Conservation (phyloP, 2,888 invertebrate genomes). For the Helleia helle region DNA sequence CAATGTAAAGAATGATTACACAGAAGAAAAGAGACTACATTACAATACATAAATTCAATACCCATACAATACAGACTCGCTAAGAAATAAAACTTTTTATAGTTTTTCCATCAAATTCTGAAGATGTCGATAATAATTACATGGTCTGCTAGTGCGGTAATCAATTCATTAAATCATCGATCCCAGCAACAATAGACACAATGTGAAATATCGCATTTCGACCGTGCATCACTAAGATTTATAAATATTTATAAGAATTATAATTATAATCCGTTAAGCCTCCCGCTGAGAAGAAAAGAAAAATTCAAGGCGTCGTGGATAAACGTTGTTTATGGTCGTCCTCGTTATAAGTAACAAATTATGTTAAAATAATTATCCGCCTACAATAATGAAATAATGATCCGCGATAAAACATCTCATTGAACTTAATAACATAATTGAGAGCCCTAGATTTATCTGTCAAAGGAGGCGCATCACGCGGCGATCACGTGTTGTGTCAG, state of each 20-base stretch:
- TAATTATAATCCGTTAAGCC: not conserved
- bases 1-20: too few species aligned
- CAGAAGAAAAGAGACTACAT: too few species aligned
- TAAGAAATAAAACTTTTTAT: too few species aligned
- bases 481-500: not conserved
- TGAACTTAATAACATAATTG: constrained; percentile 8
- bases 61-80: too few species aligned
- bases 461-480: not conserved
- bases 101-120: too few species aligned
- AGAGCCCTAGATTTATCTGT: constrained; percentile 6
- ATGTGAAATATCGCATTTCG: constrained; percentile 5
- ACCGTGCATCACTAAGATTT: not conserved
- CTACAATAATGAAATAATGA: constrained; percentile 5
- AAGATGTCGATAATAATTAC: constrained; percentile 14
- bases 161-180: constrained; percentile 4
- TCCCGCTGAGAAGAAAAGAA: constrained; percentile 2
- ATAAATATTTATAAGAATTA: constrained; percentile 6
- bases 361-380: constrained; percentile 6
- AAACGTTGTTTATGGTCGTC: constrained; percentile 2
- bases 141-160: not conserved
- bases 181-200: not conserved
- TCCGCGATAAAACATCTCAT: constrained; percentile 1
- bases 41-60: too few species aligned
- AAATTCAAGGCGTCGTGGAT: constrained; percentile 1
- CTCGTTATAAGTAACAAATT: constrained; percentile 6